phyloP scores from a whole-genome alignment of 2,797 vertebrate genomes.

The Gymnoscopelus microlampas region DNA sequence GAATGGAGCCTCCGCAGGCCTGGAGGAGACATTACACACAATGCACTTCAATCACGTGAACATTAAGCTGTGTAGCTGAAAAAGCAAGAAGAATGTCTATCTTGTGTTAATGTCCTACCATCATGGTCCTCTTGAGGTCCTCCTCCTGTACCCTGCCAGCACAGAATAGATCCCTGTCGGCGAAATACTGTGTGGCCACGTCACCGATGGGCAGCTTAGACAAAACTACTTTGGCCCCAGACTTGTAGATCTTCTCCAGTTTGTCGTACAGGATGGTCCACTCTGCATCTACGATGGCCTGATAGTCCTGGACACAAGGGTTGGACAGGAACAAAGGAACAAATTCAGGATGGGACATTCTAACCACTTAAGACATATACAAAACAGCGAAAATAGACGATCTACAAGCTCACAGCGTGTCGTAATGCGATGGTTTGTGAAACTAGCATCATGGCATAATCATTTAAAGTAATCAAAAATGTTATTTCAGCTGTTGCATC shows the following conservation, averaged over 20 bases:
- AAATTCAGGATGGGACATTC: too few species aligned
- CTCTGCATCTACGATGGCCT: slow-evolving; percentile 97
- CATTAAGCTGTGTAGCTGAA: too few species aligned
- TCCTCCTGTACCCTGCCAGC: slow-evolving; percentile 95
- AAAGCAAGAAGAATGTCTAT: neutral
- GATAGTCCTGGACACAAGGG: slow-evolving; percentile 87
- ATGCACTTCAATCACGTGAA: neutral
- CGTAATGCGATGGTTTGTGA: too few species aligned
- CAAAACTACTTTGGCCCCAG: slow-evolving; percentile 94
- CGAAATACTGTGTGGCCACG: slow-evolving; percentile 97
- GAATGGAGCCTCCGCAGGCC: slow-evolving; percentile 98
- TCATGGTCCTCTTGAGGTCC: slow-evolving; percentile 97
- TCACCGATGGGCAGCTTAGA: slow-evolving; percentile 95
- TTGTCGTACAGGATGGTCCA: slow-evolving; percentile 99
- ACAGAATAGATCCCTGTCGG: slow-evolving; percentile 97
- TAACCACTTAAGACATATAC: too few species aligned
- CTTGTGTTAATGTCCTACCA: slow-evolving; percentile 78
- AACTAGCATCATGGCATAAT: too few species aligned
- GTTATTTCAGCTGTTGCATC: too few species aligned
- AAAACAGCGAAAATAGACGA: too few species aligned
- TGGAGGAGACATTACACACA: slow-evolving; percentile 65
- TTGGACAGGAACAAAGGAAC: too few species aligned
- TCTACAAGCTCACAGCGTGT: too few species aligned
- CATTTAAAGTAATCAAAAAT: too few species aligned
- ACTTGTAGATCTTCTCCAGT: slow-evolving; percentile 91